Conservation (phyloP, 2,113 vertebrate species). For the Ia io region DNA sequence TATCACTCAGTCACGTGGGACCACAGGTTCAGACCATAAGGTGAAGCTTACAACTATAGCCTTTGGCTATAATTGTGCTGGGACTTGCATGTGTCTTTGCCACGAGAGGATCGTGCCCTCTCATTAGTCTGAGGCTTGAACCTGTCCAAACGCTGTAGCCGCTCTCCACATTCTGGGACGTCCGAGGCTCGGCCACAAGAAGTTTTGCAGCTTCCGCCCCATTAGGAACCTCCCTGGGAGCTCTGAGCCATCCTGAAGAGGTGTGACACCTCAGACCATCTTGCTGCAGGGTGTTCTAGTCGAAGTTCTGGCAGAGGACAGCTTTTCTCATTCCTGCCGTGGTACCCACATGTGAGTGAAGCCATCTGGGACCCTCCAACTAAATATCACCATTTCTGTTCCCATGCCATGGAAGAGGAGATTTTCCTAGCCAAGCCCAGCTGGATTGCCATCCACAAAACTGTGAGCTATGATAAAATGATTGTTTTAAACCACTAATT, state of each 20-base stretch:
- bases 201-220: neutral
- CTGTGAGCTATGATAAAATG: neutral
- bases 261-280: neutral
- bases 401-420: neutral
- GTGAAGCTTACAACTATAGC: no score
- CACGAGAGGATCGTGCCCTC: no score
- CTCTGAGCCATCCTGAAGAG: neutral
- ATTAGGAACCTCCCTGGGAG: neutral
- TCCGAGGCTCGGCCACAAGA: neutral
- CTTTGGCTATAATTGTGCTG: no score
- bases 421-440: neutral
- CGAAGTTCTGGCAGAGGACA: neutral
- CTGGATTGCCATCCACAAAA: neutral
- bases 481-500: neutral
- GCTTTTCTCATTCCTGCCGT: neutral
- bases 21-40: no score
- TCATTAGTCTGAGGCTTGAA: no score
- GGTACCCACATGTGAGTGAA: neutral
- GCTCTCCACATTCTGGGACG: neutral
- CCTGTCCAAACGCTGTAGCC: no score
- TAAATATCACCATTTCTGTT: neutral
- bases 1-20: no score
- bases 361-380: neutral
- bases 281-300: neutral
- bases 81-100: no score